A percentile compares a stretch with the other conserved stretches of the same genome.
phyloP scores from a whole-genome alignment of 2,888 invertebrate species.

The Pachydiplax longipennis region DNA sequence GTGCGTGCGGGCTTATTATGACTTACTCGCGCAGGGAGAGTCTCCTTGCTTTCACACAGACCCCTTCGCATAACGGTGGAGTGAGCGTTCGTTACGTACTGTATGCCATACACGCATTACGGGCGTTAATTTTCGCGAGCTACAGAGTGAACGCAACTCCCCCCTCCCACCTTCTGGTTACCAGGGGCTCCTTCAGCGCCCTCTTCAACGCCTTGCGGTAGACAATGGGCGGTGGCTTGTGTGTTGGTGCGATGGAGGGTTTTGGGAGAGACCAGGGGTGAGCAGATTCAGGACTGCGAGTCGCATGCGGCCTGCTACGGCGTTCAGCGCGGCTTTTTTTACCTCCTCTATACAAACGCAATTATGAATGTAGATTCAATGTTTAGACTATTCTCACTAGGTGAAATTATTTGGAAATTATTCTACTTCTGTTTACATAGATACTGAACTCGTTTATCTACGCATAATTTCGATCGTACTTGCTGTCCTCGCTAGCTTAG shows the following conservation, averaged over 20 bases:
- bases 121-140: slow-evolving; percentile 15
- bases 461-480: no score
- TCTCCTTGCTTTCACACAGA: neutral
- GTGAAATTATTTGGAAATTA: no score
- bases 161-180: neutral
- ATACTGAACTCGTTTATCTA: no score
- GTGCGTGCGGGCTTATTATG: neutral
- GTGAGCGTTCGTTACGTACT: neutral
- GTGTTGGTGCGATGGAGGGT: neutral
- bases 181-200: neutral
- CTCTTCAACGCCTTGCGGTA: neutral
- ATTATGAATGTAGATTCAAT: no score
- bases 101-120: neutral
- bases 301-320: no score
- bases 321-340: no score
- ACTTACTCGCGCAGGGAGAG: neutral
- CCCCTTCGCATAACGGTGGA: no score
- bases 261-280: neutral
- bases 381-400: no score
- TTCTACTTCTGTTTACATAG: no score
- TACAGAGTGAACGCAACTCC: neutral
- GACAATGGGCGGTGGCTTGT: neutral
- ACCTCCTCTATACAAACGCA: no score
- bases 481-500: no score
- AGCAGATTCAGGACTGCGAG: no score